Percentiles rank a stretch among this genome's conserved stretches.
These are phyloP conservation scores for Cartodere bifasciata DNA, from an alignment of 2,888 invertebrate species.

Conservation along the genomic window DNA sequence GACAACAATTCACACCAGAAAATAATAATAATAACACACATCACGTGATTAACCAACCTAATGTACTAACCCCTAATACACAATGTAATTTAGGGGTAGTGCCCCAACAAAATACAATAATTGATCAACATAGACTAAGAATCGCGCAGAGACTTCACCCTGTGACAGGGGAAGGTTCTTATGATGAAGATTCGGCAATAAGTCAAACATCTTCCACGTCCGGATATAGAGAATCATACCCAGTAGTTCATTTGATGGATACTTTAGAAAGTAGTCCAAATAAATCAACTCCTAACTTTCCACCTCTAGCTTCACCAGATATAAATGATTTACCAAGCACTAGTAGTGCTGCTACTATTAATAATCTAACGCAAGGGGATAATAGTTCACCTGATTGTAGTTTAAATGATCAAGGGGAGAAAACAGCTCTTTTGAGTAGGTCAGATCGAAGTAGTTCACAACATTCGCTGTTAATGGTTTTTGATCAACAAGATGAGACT, in stretches of 20 bases:
- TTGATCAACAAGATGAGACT: slow-evolving; percentile 75
- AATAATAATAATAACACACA: too few relatives aligned
- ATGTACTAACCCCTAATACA: slow-evolving; percentile 15
- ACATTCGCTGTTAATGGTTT: slow-evolving; percentile 61
- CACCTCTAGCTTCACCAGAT: slow-evolving; percentile 52
- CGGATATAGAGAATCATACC: slow-evolving; percentile 58
- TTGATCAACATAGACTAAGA: slow-evolving; percentile 29
- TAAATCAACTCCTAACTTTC: slow-evolving; percentile 42
- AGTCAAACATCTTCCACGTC: slow-evolving; percentile 80
- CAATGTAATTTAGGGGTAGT: slow-evolving; percentile 18
- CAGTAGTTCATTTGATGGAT: slow-evolving; percentile 33
- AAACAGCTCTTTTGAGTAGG: slow-evolving; percentile 50
- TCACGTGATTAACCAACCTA: slow-evolving; percentile 14
- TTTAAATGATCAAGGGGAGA: slow-evolving; percentile 51
- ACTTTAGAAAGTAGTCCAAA: slow-evolving; percentile 30
- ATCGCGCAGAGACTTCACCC: slow-evolving; percentile 28
- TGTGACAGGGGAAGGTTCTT: slow-evolving; percentile 56
- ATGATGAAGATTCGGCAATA: slow-evolving; percentile 62
- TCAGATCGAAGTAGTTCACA: slow-evolving; percentile 53
- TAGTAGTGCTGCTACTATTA: slow-evolving; percentile 36
- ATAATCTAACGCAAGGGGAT: slow-evolving; percentile 39
- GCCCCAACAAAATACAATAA: slow-evolving; percentile 19
- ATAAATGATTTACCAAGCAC: slow-evolving; percentile 42
- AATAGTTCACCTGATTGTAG: slow-evolving; percentile 47
- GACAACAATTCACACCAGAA: slow-evolving; percentile 11